Base-by-base conservation (phyloP, 23 tunicate genomes). In the Halocynthia roretzi region DNA sequence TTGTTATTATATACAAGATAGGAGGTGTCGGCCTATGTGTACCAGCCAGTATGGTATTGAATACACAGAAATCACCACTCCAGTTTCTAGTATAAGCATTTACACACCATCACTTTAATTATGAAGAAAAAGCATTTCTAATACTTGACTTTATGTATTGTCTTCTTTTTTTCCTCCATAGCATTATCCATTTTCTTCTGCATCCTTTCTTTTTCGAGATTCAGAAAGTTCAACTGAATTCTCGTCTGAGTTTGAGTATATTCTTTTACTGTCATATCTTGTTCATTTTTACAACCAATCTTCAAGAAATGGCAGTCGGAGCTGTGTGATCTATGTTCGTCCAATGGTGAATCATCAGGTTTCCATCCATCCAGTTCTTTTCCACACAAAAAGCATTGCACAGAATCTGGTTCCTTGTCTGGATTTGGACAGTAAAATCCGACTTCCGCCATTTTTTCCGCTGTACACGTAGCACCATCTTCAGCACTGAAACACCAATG, bases 351-450 rank as follows among this genome's bases (percentile, higher is more conserved):
- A 31, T 77, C 71, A 55, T 77, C 67, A 5, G 75, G 82, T 67
- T 92, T 92, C 98, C 98, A 92, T 6, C 98, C 98, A 53, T 92
- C 98, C 22, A 92, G 65, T 14, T 86, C 93, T 77, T 92, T 92
- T 17, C 54, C 51, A 58, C 98, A 92, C 63, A 83, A 40, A 72
- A 92, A 86, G 49, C 98, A 92, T 9, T 82, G 80, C 22, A 86
- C 65, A 5, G 56, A 54, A 31, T 86, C 98, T 61, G 98, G 98
- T 44, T 86, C 87, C 10, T 68, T 49, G 7, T 72, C 82, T 40
- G 98, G 92, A 82, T 92, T 74, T n/a, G 98, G 98, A 14, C 98
- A 82, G 74, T 52, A 92, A 75, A 92, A 92, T 52, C 98, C 98
- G 56, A 87, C 58, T 20, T 66, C 44, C 19, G 98, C 92, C 72